These are phyloP conservation scores for Etheostoma cragini DNA, from an alignment of 2,113 vertebrate genomes.

Conservation along the genomic window DNA sequence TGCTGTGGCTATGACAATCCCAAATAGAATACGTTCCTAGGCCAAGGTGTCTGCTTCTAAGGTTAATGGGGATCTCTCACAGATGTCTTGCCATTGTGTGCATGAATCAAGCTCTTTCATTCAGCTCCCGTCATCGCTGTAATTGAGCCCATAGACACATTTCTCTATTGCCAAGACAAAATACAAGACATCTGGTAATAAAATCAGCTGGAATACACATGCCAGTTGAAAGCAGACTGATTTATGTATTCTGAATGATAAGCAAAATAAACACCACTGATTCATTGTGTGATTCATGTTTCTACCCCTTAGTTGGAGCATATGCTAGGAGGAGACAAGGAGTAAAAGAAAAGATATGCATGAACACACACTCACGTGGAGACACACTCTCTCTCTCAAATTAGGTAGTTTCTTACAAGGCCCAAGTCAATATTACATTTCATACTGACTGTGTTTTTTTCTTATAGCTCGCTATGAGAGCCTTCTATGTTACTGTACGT, in stretches of 20 bases:
- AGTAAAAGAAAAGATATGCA: constrained; percentile 51
- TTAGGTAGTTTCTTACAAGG: constrained; percentile 59
- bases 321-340: constrained; percentile 37
- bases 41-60: constrained; percentile 65
- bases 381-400: constrained; percentile 37
- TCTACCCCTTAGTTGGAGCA: constrained; percentile 39
- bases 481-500: constrained; percentile 66
- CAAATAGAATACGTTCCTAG: constrained; percentile 71
- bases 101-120: constrained; percentile 78
- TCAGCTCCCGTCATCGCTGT: constrained; percentile 78
- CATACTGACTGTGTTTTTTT: constrained; percentile 45
- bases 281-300: constrained; percentile 56
- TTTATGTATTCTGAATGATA: constrained; percentile 73
- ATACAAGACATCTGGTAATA: constrained; percentile 83
- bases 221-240: constrained; percentile 73
- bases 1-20: constrained; percentile 62
- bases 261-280: constrained; percentile 70
- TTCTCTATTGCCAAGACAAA: constrained; percentile 77
- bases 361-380: constrained; percentile 13
- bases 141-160: constrained; percentile 79
- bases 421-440: constrained; percentile 72
- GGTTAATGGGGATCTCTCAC: constrained; percentile 80
- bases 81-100: constrained; percentile 80
- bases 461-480: constrained; percentile 61
- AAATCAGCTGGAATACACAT: constrained; percentile 77